phyloP scores from a whole-genome alignment of 2,888 invertebrate species.

The Hipparchia sbordonii region DNA sequence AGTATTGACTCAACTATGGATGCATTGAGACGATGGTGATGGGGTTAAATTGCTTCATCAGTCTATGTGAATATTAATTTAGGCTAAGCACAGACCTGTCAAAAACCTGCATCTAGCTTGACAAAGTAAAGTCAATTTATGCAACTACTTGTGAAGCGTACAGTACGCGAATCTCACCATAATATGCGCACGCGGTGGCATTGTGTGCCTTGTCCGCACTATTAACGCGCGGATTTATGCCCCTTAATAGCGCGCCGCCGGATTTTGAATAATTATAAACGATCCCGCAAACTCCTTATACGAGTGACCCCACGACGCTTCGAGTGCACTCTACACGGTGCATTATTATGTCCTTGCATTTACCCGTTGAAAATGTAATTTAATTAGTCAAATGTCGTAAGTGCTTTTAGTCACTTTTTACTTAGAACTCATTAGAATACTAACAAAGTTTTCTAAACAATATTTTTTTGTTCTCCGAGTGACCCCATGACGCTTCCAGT shows the following conservation, averaged over 20 bases:
- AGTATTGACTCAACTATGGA: too few species aligned
- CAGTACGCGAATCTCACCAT: constrained; percentile 47
- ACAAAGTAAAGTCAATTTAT: background rate
- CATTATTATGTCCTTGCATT: constrained; percentile 19
- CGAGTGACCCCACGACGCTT: constrained; percentile 40
- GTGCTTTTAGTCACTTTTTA: background rate
- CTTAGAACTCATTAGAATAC: too few species aligned
- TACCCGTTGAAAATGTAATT: background rate
- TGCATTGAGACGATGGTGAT: too few species aligned
- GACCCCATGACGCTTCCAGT: constrained; percentile 28
- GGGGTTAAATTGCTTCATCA: too few species aligned
- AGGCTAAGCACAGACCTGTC: background rate
- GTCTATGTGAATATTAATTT: too few species aligned
- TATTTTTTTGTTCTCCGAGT: constrained; percentile 32
- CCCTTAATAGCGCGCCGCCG: constrained; percentile 62
- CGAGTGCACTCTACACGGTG: background rate
- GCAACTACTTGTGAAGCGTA: constrained; percentile 46
- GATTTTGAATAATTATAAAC: constrained; percentile 74
- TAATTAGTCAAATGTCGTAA: background rate
- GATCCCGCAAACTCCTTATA: constrained; percentile 53
- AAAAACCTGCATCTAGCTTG: background rate
- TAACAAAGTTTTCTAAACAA: too few species aligned
- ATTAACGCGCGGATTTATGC: constrained; percentile 72
- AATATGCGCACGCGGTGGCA: constrained; percentile 54
- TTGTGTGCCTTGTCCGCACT: constrained; percentile 73